Evolutionary conservation across 2,113 vertebrate species (phyloP).

Genomic region (Sapajus apella): DNA sequence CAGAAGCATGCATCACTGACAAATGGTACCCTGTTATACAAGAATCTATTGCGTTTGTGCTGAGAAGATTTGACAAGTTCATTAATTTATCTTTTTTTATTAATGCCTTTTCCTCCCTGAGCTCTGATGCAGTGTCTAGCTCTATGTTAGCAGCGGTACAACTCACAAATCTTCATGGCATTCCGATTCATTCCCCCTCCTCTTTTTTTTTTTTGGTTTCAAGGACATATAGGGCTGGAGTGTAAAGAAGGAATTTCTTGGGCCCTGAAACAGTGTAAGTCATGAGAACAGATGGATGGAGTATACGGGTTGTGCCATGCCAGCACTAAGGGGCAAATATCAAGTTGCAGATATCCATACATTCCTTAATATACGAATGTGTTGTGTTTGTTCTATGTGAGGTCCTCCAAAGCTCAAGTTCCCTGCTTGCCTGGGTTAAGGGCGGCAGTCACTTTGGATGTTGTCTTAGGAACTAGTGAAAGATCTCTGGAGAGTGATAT

Average conservation of each 20-base stretch:
- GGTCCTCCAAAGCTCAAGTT: not conserved
- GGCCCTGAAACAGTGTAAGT: not conserved
- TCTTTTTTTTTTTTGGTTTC: not conserved
- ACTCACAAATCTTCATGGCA: not conserved
- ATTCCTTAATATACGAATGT: not conserved
- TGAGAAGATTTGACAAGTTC: constrained; percentile 40
- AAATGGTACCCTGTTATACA: not conserved
- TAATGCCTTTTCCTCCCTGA: not conserved
- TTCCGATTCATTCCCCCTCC: not conserved
- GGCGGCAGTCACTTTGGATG: not conserved
- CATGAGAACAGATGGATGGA: not conserved
- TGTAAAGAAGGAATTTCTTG: not conserved
- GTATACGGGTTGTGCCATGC: not conserved
- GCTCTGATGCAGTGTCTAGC: not conserved
- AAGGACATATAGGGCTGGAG: not conserved
- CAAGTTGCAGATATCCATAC: not conserved
- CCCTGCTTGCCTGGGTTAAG: not conserved
- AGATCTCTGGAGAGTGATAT: not conserved
- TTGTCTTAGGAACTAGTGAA: not conserved
- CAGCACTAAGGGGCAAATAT: not conserved
- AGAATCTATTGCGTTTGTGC: not conserved
- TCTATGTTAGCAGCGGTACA: not conserved
- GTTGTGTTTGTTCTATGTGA: not conserved
- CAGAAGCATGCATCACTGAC: not conserved
- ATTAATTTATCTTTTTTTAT: not conserved